Conservation (phyloP, 2,797 vertebrate species). For the Graptemys geographica region DNA sequence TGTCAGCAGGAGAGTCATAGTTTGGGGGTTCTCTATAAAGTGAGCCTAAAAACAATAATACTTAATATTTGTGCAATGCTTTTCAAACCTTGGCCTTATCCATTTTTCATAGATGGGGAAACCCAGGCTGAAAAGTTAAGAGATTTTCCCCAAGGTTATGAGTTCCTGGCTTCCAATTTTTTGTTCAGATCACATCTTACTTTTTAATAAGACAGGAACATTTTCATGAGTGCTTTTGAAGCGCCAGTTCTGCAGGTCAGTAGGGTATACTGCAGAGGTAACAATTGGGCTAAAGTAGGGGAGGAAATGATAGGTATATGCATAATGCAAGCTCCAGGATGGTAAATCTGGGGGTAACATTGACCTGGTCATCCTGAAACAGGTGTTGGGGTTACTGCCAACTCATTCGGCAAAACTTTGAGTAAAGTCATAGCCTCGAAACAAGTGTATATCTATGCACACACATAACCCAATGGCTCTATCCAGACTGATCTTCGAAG, state of each 20-base stretch:
- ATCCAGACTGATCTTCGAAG: background rate
- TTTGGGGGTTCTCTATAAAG: background rate
- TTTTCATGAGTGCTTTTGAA: background rate
- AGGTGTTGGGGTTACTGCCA: background rate
- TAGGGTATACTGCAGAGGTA: background rate
- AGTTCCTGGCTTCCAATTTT: rapidly evolving
- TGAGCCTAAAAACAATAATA: rapidly evolving
- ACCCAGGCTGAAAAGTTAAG: background rate
- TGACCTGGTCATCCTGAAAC: background rate
- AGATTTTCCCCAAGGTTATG: background rate
- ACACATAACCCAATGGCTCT: background rate
- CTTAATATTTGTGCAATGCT: rapidly evolving
- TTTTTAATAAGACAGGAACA: rapidly evolving
- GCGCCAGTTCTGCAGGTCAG: rapidly evolving
- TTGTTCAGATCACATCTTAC: background rate
- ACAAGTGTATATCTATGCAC: too few relatives aligned
- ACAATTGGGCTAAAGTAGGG: background rate
- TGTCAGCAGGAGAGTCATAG: rapidly evolving
- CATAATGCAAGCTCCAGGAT: background rate
- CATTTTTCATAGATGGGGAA: background rate
- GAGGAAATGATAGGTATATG: background rate
- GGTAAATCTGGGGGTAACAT: background rate
- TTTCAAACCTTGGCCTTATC: background rate
- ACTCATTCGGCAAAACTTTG: background rate
- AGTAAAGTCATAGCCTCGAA: background rate